Evolutionary conservation across 2,113 vertebrate species (phyloP).

Genomic region (cattle (Bos taurus)): DNA sequence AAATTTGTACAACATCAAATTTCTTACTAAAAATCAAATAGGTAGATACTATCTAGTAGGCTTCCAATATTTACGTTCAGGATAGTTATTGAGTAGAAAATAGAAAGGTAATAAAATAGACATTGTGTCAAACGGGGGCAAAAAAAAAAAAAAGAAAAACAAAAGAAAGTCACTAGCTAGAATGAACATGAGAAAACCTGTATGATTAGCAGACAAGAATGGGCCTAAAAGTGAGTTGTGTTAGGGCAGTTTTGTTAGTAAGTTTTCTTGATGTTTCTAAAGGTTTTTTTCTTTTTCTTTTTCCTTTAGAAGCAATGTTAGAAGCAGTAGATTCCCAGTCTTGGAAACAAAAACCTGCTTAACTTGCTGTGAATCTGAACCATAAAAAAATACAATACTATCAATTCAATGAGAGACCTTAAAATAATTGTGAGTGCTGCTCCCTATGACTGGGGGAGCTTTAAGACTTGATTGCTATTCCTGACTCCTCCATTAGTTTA

Average conservation of each 20-base stretch:
- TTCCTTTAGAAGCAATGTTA: not conserved
- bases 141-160: not conserved
- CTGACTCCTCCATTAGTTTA: not conserved
- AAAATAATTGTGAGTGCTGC: not conserved
- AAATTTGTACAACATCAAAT: not conserved
- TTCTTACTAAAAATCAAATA: not conserved
- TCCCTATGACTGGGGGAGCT: not conserved
- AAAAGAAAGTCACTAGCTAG: not conserved
- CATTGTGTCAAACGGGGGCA: not conserved
- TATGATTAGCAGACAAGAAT: not conserved
- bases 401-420: not conserved
- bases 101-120: not conserved
- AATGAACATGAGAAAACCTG: not conserved
- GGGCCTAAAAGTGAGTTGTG: not conserved
- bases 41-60: not conserved
- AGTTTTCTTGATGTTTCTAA: constrained; percentile 8
- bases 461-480: not conserved
- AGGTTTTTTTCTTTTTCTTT: not conserved
- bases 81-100: not conserved
- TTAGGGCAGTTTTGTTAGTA: not conserved
- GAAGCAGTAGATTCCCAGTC: not conserved
- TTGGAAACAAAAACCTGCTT: constrained; percentile 5
- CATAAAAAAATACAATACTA: not conserved
- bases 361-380: not conserved
- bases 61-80: not conserved